These are phyloP conservation scores for Brachionus angularis DNA, from an alignment of 1,140 invertebrate species.

Conservation along the genomic window DNA sequence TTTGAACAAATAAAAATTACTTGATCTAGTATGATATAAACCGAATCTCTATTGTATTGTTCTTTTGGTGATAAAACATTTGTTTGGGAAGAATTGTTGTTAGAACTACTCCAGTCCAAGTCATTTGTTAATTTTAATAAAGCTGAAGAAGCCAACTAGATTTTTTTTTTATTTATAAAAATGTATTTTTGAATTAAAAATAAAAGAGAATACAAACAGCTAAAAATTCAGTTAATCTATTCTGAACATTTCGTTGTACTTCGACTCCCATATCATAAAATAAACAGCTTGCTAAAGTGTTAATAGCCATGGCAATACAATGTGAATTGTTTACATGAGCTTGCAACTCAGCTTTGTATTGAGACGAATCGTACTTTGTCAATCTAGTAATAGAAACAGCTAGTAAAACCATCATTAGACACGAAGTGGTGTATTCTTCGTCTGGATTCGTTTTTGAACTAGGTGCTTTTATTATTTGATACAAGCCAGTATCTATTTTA, in stretches of 20 bases:
- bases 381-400: conserved; percentile 94
- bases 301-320: conserved; percentile 82
- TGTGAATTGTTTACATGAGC: conserved; percentile 94
- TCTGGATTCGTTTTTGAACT: conserved; percentile 62
- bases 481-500: conserved; percentile 13
- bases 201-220: conserved; percentile 63
- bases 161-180: conserved; percentile 45
- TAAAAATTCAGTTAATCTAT: conserved; percentile 95
- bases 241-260: conserved; percentile 67
- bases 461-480: conserved; percentile 29
- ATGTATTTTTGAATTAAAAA: background rate
- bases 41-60: conserved; percentile 86
- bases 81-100: background rate
- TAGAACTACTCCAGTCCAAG: conserved; percentile 63
- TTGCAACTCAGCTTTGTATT: conserved; percentile 70
- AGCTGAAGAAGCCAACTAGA: conserved; percentile 83
- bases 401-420: conserved; percentile 95
- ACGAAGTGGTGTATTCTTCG: conserved; percentile 87
- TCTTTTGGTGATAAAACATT: conserved; percentile 63
- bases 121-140: conserved; percentile 87
- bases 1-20: conserved; percentile 50
- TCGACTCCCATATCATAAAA: conserved; percentile 93
- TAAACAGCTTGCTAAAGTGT: conserved; percentile 87
- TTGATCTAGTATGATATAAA: conserved; percentile 85
- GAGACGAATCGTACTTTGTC: conserved; percentile 78